Evolutionary conservation across 2,888 invertebrate species (phyloP).

Genomic region (Spodoptera exigua): DNA sequence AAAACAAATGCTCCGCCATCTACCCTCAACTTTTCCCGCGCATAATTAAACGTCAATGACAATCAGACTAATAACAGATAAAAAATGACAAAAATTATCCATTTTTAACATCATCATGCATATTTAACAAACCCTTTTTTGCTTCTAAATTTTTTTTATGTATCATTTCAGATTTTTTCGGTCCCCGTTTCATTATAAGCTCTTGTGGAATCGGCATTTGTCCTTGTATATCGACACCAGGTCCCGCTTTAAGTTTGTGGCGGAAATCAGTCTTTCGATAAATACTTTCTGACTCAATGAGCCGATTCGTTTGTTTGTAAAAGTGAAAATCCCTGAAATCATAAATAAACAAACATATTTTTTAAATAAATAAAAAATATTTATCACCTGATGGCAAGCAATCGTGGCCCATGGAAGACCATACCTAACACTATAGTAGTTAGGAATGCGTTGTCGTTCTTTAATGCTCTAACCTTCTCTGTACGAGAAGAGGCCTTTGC

Average conservation of each 20-base stretch:
- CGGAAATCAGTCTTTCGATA: slow-evolving; percentile 59
- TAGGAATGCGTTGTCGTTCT: too few species aligned
- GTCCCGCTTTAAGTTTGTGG: slow-evolving; percentile 61
- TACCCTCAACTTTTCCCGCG: too few species aligned
- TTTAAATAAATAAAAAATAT: too few species aligned
- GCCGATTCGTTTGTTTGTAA: slow-evolving; percentile 50
- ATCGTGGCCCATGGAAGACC: too few species aligned
- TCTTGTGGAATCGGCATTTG: slow-evolving; percentile 66
- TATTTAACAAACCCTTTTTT: not conserved
- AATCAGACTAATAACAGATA: too few species aligned
- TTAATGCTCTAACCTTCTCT: too few species aligned
- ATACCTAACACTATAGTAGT: too few species aligned
- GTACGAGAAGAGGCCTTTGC: too few species aligned
- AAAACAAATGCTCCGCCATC: too few species aligned
- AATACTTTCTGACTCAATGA: slow-evolving; percentile 59
- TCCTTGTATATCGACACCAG: slow-evolving; percentile 62
- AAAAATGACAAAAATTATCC: not conserved
- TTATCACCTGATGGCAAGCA: too few species aligned
- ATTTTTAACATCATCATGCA: not conserved
- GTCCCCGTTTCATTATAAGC: slow-evolving; percentile 56
- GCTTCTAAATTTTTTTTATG: not conserved
- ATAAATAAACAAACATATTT: too few species aligned
- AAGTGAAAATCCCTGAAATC: slow-evolving; percentile 63
- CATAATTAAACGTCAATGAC: too few species aligned
- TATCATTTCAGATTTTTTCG: not conserved